Percentiles rank a stretch among this genome's conserved stretches.
These are phyloP conservation scores for Cassiopea andromeda DNA, from an alignment of 30 jellyfish, hydroid and myxozoan species.

Conservation along the genomic window DNA sequence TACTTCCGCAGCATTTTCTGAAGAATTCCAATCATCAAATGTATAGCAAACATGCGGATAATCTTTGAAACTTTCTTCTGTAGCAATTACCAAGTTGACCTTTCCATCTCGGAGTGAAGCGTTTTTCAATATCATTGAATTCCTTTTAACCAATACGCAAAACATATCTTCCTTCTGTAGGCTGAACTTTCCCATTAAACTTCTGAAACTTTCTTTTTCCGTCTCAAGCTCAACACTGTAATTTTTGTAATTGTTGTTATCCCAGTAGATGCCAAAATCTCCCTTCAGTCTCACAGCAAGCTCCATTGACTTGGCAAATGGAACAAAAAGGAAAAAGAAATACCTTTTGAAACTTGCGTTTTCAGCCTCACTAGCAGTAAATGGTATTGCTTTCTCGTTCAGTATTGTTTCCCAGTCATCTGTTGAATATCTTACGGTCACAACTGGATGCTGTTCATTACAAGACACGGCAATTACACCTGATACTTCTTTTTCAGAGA, in stretches of 20 bases:
- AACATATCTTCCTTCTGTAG: not conserved
- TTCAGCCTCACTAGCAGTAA: not conserved
- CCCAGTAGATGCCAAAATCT: not conserved
- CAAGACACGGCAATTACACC: not conserved
- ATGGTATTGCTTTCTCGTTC: not conserved
- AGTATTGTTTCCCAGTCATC: not conserved
- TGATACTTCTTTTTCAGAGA: not conserved
- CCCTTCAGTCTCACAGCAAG: not conserved
- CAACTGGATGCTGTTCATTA: not conserved
- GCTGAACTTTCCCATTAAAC: not conserved
- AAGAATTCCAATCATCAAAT: not conserved
- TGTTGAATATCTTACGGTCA: not conserved
- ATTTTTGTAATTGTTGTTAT: not conserved
- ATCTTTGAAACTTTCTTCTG: not conserved
- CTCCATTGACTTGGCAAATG: not conserved
- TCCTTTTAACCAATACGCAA: not conserved
- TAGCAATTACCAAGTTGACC: not conserved
- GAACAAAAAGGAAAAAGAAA: not conserved
- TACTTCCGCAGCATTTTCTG: not conserved
- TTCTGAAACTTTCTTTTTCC: not conserved
- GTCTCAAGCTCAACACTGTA: not conserved
- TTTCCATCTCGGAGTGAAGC: not conserved
- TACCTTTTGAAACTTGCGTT: not conserved
- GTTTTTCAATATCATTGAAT: not conserved
- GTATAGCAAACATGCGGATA: not conserved